A percentile compares a stretch with the other conserved stretches of the same genome.
Conservation (phyloP, 2,797 vertebrate genomes). For the Phoeniculus purpureus region DNA sequence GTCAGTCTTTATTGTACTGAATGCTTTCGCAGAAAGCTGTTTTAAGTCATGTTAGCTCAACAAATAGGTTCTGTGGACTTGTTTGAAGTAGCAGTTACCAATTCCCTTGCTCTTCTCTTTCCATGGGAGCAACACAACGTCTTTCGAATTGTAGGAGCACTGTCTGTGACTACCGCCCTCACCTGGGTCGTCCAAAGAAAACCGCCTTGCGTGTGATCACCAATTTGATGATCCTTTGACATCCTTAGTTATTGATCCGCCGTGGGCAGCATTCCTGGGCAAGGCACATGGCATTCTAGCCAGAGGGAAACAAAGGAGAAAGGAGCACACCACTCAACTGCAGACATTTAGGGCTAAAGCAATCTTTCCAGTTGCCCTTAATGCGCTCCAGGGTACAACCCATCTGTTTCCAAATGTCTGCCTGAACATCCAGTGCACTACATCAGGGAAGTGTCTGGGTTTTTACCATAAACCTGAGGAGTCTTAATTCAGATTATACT, state of each 20-base stretch:
- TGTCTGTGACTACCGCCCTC: background rate
- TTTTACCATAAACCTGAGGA: background rate
- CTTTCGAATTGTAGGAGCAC: background rate
- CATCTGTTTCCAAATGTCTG: background rate
- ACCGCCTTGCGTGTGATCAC: background rate
- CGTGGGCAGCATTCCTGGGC: fast-evolving
- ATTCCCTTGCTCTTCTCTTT: background rate
- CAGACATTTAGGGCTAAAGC: background rate
- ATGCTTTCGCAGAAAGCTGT: background rate
- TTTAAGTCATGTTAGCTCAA: background rate
- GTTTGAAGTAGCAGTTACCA: background rate
- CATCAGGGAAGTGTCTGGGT: background rate
- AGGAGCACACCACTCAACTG: background rate
- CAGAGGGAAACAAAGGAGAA: background rate
- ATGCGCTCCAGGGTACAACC: background rate
- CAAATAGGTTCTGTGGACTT: background rate
- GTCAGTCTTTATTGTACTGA: background rate
- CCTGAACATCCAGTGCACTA: background rate
- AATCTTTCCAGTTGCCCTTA: background rate
- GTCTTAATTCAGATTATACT: background rate
- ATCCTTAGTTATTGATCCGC: background rate
- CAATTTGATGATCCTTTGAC: too few relatives aligned
- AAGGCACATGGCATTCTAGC: fast-evolving
- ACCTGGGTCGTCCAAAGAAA: background rate
- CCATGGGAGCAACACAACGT: background rate